phyloP scores from a whole-genome alignment of 2,113 vertebrate genomes.

The Hemichromis elongatus region DNA sequence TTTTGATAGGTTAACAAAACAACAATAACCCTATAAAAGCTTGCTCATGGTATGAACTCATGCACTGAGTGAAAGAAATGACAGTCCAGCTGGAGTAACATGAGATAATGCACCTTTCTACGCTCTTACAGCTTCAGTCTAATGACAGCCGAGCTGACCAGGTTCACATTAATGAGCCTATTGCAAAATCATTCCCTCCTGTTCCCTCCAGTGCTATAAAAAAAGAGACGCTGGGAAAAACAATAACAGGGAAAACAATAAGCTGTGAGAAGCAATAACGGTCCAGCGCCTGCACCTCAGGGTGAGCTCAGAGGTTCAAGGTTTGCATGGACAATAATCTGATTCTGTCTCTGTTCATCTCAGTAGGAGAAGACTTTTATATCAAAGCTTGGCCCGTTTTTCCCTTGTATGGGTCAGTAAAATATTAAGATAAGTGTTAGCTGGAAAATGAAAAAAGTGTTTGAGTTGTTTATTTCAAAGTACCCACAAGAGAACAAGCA shows the following conservation, averaged over 20 bases:
- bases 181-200: background rate
- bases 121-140: background rate
- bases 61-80: background rate
- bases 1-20: background rate
- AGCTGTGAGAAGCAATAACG: constrained; percentile 57
- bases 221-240: constrained; percentile 1
- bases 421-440: background rate
- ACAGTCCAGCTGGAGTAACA: background rate
- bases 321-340: constrained; percentile 18
- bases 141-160: background rate
- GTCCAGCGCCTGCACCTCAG: background rate
- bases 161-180: background rate
- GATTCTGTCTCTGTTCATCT: background rate
- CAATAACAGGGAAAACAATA: constrained; percentile 60
- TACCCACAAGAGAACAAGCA: background rate
- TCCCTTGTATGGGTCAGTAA: background rate
- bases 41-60: background rate
- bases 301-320: constrained; percentile 2
- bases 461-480: background rate
- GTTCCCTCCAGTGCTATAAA: constrained; percentile 1
- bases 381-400: constrained; percentile 6
- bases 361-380: constrained; percentile 1
- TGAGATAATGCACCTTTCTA: background rate
- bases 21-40: background rate
- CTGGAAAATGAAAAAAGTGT: background rate